Evolutionary conservation across 2,797 vertebrate species (phyloP).

Genomic region (Rhinella marina): DNA sequence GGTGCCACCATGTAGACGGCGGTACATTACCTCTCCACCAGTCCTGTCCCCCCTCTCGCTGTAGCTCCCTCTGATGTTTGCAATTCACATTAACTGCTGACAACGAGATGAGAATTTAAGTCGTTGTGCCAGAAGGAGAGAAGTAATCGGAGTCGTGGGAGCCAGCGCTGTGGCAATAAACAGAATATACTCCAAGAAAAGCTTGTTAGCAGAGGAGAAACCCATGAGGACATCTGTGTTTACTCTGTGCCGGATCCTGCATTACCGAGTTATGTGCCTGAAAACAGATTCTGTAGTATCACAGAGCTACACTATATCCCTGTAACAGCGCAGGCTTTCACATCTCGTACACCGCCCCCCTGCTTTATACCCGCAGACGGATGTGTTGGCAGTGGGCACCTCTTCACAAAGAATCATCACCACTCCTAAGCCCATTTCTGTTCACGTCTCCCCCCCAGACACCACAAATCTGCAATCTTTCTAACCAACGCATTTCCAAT

Average conservation of each 20-base stretch:
- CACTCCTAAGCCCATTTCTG: background rate
- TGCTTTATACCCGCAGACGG: background rate
- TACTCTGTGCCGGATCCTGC: background rate
- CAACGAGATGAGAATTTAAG: background rate
- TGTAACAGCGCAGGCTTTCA: background rate
- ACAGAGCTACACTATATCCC: background rate
- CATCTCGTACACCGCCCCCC: background rate
- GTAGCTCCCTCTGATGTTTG: background rate
- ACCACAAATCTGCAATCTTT: background rate
- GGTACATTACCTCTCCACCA: background rate
- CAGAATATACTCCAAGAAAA: slow-evolving; percentile 20
- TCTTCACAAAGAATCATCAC: background rate
- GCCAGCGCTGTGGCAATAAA: slow-evolving; percentile 11
- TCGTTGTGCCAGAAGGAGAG: background rate
- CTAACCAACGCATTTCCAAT: background rate
- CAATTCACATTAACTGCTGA: slow-evolving; percentile 33
- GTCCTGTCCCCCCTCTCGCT: background rate
- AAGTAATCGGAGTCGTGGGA: slow-evolving; percentile 16
- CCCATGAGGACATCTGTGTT: slow-evolving; percentile 43
- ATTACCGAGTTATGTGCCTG: slow-evolving; percentile 49
- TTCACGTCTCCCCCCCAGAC: background rate
- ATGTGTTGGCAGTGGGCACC: background rate
- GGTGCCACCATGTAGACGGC: background rate
- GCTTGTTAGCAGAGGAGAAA: slow-evolving; percentile 45
- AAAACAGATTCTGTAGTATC: slow-evolving; percentile 37